phyloP scores from a whole-genome alignment of 1,140 invertebrate species.

The Papilio polyxenes region DNA sequence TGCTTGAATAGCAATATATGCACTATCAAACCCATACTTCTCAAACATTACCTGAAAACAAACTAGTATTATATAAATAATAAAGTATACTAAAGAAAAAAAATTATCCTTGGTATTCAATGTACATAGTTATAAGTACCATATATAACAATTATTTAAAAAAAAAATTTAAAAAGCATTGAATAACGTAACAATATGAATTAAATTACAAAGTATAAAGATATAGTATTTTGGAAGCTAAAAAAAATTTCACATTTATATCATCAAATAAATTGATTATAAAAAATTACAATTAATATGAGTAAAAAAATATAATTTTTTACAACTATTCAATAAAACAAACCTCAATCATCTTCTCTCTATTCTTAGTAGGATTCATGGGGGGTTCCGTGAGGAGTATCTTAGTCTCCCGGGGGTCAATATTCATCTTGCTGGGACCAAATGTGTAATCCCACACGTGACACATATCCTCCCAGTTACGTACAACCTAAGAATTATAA shows the following conservation, averaged over 20 bases:
- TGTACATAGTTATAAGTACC: no score
- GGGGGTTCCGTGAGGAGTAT: slow-evolving; percentile 99
- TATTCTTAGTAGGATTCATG: slow-evolving; percentile 99
- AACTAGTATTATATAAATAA: background rate
- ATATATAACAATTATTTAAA: no score
- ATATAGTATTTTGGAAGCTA: no score
- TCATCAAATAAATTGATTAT: no score
- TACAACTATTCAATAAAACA: slow-evolving; percentile 30
- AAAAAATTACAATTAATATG: background rate
- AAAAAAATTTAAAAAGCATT: no score
- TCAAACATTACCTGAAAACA: slow-evolving; percentile 97
- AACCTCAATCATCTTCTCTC: slow-evolving; percentile 99
- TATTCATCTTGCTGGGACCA: slow-evolving; percentile 97
- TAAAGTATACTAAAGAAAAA: background rate
- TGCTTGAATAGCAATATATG: slow-evolving; percentile 98
- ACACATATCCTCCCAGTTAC: slow-evolving; percentile 99
- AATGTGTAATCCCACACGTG: slow-evolving; percentile 99
- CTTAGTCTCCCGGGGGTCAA: slow-evolving; percentile 97
- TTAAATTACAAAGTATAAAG: no score
- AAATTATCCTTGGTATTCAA: no score
- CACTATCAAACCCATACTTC: slow-evolving; percentile 97
- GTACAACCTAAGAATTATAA: slow-evolving; percentile 75
- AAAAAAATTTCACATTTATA: no score
- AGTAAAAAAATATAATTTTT: slow-evolving; percentile 28
- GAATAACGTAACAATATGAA: no score